Base-by-base conservation (phyloP, 2,888 invertebrate species). In the Rosalia funebris region DNA sequence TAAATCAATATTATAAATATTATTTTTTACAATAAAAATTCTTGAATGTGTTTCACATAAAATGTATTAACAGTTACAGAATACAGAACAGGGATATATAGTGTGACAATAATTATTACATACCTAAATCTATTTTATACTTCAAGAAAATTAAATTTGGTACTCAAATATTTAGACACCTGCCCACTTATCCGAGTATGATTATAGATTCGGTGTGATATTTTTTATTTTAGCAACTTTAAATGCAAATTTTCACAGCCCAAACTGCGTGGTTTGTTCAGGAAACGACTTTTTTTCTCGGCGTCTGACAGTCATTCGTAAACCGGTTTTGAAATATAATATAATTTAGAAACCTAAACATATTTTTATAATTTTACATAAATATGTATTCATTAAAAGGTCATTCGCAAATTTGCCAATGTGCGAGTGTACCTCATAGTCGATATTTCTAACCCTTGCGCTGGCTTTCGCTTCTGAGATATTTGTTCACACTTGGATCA, bases 401-500 rank as follows among this genome's bases (percentile, higher is more conserved):
- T 25, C 25, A 7, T 7, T 7, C 25, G 25, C 7, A 25, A 3
- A 25, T 7, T 25, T 7, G 25, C 25, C 25, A 25, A 25, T 7
- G 7, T 5, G 25, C 7, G 4, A 25, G 3, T 25, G 7, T 25
- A 25, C 7, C 7, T 25, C 25, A 25, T 25, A 3, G 25, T 7
- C 25, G 25, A 25, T n/a, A n/a, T 34, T 11, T n/a, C 7, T 11
- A 34, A n/a, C 34, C 34, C 34, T 34, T 34, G 34, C 5, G 2
- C 25, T 37, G 41, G 32, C 15, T 20, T 10, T 42, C 16, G 11
- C 11, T 59, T 59, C 59, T 47, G 39, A 52, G 62, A 56, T 11
- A 60, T 56, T 37, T 46, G 19, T n/a, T 46, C 54, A 14, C 54
- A 20, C 17, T 31, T 32, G n/a, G 31, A 31, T 64, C 64, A 64